phyloP scores from a whole-genome alignment of 1,140 invertebrate genomes.

The Varroa destructor region DNA sequence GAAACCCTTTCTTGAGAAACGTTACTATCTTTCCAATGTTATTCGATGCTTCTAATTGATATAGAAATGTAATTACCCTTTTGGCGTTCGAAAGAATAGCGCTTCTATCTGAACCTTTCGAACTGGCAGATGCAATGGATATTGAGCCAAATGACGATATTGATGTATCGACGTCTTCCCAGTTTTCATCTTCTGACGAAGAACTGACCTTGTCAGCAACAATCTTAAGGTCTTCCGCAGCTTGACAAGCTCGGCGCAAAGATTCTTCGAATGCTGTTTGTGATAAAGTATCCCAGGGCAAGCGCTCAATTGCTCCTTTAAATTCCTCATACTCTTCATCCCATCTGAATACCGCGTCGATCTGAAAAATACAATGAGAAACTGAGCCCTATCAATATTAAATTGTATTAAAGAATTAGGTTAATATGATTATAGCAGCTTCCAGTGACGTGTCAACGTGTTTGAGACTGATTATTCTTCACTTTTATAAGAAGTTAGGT shows the following conservation, averaged over 20 bases:
- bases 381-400: no score
- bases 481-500: no score
- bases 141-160: neutral
- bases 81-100: neutral
- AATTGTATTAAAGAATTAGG: no score
- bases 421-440: no score
- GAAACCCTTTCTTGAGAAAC: no score
- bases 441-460: no score
- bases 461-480: no score
- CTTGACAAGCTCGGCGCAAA: neutral
- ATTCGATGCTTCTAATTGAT: neutral
- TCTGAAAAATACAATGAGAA: no score
- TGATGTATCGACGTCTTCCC: constrained; percentile 22
- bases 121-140: neutral
- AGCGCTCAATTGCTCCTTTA: no score
- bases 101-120: neutral
- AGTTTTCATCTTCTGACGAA: constrained; percentile 1
- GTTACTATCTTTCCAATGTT: no score
- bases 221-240: neutral
- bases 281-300: neutral
- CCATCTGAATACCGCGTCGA: no score
- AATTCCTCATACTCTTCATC: no score
- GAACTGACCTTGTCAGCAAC: neutral
- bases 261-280: constrained; percentile 10
- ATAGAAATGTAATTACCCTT: neutral